Evolutionary conservation across 2,888 invertebrate species (phyloP), one percentile per base, ranked within the genome.

Genomic region (Drosophila cognata): DNA sequence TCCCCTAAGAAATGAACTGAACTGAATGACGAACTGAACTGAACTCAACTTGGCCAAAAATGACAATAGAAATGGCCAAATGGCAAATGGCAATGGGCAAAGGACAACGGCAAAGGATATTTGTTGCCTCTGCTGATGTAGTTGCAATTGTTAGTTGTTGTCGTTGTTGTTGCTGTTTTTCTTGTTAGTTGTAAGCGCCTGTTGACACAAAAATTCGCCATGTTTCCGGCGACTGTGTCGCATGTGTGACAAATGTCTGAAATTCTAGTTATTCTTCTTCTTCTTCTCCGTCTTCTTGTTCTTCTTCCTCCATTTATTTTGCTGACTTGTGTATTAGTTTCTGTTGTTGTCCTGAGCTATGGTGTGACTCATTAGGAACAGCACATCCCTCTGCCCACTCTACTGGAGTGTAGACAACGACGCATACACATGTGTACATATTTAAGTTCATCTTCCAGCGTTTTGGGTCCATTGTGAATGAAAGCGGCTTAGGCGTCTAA

Each of bases 171-270:
- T 69, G 38, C 28, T 57, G 11, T 8, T 41, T 25, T 21, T 56
- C 41, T 41, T 59, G 58, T 52, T 67, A 64, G 79, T 70, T 75
- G 80, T 74, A 60, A 80, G 74, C 74, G 81, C 82, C 77, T 77
- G 85, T 80, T 85, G 85, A 88, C 84, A 84, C 73, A 81, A 78
- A 87, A 88, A 81, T 81, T 82, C 88, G 75, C 81, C 75, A 83
- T 79, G 82, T 86, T 76, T 74, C 75, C 83, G 71, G 66, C 70
- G 70, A 81, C 56, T 86, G 86, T 76, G 85, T 77, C 84, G 89
- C 87, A 85, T 89, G 89, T 89, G 85, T 89, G 87, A 85, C 85
- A 85, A 85, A 89, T 85, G 89, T 82, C 76, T 74, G 65, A 80
- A 76, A 82, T 80, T 82, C 67, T 57, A 60, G 48, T 35, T 55